Evolutionary conservation across 2,888 invertebrate genomes (phyloP).

Genomic region (Cerastis rubricosa): DNA sequence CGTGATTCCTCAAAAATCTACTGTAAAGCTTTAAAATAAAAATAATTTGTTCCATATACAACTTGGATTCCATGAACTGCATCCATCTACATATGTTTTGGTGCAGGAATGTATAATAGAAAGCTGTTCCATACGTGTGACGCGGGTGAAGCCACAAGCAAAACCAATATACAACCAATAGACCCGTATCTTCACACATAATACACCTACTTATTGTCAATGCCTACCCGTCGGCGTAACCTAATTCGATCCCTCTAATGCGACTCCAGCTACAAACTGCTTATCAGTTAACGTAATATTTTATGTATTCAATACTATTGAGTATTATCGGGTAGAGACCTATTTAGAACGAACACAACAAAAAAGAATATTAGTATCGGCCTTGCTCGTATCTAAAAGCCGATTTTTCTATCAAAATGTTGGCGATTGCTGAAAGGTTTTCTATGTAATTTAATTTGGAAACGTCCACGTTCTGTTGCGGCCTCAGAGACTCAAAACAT

Average conservation of each 20-base stretch:
- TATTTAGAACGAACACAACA: constrained; percentile 21
- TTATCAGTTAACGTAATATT: constrained; percentile 54
- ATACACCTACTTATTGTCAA: constrained; percentile 44
- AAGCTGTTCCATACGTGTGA: constrained; percentile 13
- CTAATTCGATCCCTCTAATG: constrained; percentile 54
- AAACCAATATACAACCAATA: constrained; percentile 32
- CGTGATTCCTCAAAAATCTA: not conserved
- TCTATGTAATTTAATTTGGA: constrained; percentile 66
- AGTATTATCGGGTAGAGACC: constrained; percentile 22
- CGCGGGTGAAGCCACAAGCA: constrained; percentile 30
- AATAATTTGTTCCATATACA: not conserved
- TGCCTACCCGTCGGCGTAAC: constrained; percentile 38
- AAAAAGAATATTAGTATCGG: constrained; percentile 31
- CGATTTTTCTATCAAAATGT: constrained; percentile 55
- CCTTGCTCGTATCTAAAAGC: constrained; percentile 28
- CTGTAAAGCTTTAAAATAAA: not conserved
- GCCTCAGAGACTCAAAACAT: constrained; percentile 46
- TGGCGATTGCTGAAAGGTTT: constrained; percentile 65
- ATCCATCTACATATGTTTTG: not conserved
- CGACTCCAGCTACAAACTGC: constrained; percentile 43
- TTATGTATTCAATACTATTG: constrained; percentile 40
- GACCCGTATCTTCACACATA: constrained; percentile 41
- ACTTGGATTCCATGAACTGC: not conserved
- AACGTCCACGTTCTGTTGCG: constrained; percentile 24
- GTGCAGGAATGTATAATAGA: not conserved